Evolutionary conservation across 2,113 vertebrate genomes (phyloP), one percentile per base, ranked within the genome.

Genomic region (Aplodontia rufa): DNA sequence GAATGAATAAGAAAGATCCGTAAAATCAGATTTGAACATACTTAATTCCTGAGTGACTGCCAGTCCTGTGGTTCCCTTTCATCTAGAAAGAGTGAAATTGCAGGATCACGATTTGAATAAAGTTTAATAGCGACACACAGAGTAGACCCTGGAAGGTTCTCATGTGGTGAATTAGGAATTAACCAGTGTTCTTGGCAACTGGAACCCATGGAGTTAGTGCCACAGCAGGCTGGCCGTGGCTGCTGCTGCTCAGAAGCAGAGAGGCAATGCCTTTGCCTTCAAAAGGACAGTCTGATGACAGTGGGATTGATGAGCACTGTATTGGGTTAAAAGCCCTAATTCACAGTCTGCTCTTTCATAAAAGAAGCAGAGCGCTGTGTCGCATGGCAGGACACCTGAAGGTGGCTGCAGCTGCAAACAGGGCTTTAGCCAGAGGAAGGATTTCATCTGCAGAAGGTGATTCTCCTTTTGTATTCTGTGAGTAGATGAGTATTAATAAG

Each of bases 191-290:
- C 51, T 35, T 74, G 42, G 28, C 11, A 53, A 12, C 8, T 26
- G 49, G 17, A 53, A 35, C 20, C 12, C 26, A 1, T 11, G 47
- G 37, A 58, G 11, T 37, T 89, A 16, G 17, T 14, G 26, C 24
- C 26, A 28, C 71, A 24, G 11, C 13, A 47, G 7, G 69, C 8
- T 58, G 28, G 32, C 40, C 7, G 1, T 40, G 17, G 76, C 7
- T 37, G 20, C 0, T 28, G 26, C 28, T 66, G 42, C 20, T 4
- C n/a, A 49, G 45, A 72, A 92, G 35, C n/a, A 72, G 64, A 49
- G 30, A 64, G 22, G 0, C 0, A 17, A 0, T 16, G 12, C 13
- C 32, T 76, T 32, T 20, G 35, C 20, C 30, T 20, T 28, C 13
- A 11, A 45, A 12, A 47, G 45, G 4, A 20, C 4, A 2, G 37